These are phyloP conservation scores for Acromyrmex echinatior DNA, from an alignment of 1,140 invertebrate species.

Conservation along the genomic window DNA sequence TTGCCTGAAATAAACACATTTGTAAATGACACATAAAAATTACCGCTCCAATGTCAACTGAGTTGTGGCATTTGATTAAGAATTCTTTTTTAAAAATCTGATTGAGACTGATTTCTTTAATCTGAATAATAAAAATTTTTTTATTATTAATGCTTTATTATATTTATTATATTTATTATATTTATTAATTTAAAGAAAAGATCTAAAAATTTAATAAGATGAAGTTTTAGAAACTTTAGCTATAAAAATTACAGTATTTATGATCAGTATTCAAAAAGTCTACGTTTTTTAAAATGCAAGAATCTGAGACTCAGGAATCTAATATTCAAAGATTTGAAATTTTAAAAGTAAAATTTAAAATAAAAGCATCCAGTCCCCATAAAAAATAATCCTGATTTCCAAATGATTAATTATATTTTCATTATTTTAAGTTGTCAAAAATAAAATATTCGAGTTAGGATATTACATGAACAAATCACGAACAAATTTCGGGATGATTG, in stretches of 20 bases:
- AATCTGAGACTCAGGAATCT: not conserved
- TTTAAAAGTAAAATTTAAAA: not conserved
- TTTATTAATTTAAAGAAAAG: slow-evolving; percentile 15
- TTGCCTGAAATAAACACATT: slow-evolving; percentile 65
- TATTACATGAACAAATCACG: slow-evolving; percentile 37
- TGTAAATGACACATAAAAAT: not conserved
- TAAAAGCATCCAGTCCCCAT: not conserved
- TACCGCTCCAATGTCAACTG: slow-evolving; percentile 38
- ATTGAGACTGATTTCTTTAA: not conserved
- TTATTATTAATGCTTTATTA: too few species aligned
- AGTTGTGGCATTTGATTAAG: slow-evolving; percentile 37
- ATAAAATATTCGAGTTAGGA: slow-evolving; percentile 2
- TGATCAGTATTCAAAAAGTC: not conserved
- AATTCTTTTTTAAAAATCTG: not conserved
- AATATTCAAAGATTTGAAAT: not conserved
- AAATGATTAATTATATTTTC: slow-evolving; percentile 15
- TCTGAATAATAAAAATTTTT: too few species aligned
- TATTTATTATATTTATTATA: not conserved
- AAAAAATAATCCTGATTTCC: not conserved
- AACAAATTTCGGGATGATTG: slow-evolving; percentile 21
- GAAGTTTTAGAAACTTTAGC: not conserved
- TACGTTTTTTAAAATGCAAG: not conserved
- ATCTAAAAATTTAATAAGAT: not conserved
- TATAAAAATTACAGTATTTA: not conserved
- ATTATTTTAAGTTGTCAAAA: slow-evolving; percentile 10